Evolutionary conservation across 2,113 vertebrate genomes (phyloP), one percentile per base, ranked within the genome.

Genomic region (Apteryx mantelli): DNA sequence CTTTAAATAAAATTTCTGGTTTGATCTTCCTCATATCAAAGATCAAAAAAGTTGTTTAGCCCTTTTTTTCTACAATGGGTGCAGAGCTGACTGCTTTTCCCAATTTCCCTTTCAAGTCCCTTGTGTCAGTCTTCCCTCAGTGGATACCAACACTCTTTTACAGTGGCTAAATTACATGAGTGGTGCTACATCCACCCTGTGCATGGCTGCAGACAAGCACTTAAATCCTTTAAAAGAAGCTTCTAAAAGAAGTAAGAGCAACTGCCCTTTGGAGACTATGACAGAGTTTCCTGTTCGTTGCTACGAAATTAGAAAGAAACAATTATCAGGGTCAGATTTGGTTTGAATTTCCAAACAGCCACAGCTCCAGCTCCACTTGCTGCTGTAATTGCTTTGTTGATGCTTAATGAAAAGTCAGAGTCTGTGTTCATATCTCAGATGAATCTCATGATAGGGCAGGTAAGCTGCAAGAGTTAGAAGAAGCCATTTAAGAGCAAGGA

Each of bases 241-340:
- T 84, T 91, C 34, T 34, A 75, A 61, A 80, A 40, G 81, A 28
- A 42, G 26, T 38, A 75, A 5, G 11, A 65, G 44, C 53, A 94
- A 34, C 52, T 1, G 0, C 38, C 34, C 50, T 90, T 36, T 65
- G 48, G 40, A 87, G 61, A 28, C 28, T 91, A 58, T 82, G 75
- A 28, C 70, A 80, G 76, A 85, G 8, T 34, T 52, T 93, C 20
- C 16, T 11, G 11, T 87, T 11, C 53, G 22, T 21, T 69, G 44
- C 78, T 44, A 46, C 26, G 68, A 80, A 93, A 52, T 55, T 5
- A 46, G 56, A 95, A 89, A 70, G 32, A 89, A 88, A 42, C 40
- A 88, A 89, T 86, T 68, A 81, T 19, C 58, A 60, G 55, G 50
- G 73, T 66, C 63, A 86, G 64, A 83, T 90, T 88, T 83, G 52